Conservation (phyloP, 2,888 invertebrate genomes). For the Ischnura elegans region DNA sequence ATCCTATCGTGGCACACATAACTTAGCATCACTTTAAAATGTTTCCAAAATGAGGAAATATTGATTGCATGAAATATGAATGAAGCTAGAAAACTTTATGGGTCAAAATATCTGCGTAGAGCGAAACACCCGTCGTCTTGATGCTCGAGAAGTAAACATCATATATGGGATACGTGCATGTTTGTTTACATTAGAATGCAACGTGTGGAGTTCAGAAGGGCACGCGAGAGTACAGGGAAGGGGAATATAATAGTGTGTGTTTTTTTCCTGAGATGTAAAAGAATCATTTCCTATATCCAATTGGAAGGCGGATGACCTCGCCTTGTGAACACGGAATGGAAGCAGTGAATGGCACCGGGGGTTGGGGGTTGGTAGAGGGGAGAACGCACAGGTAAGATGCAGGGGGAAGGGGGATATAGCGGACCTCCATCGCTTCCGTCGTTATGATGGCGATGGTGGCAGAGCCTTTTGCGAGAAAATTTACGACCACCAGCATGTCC, state of each 20-base stretch:
- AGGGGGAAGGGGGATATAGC: not conserved
- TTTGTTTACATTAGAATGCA: constrained; percentile 16
- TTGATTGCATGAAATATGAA: too few species aligned
- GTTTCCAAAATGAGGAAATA: too few species aligned
- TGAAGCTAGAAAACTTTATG: too few species aligned
- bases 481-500: not conserved
- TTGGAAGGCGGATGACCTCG: not conserved
- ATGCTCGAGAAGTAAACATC: too few species aligned
- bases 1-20: too few species aligned
- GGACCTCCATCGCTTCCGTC: not conserved
- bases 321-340: not conserved
- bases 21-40: too few species aligned
- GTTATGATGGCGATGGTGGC: not conserved
- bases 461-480: not conserved
- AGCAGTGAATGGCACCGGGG: not conserved
- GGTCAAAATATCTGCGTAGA: too few species aligned
- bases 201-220: not conserved
- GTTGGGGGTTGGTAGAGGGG: not conserved
- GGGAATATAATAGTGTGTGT: not conserved
- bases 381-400: not conserved
- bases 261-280: not conserved
- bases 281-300: constrained; percentile 18
- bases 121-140: too few species aligned
- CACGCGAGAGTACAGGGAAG: not conserved
- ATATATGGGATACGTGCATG: not conserved